Evolutionary conservation across 1,140 invertebrate species (phyloP), one percentile per base, ranked within the genome.

Genomic region (Macrostomum lignano): DNA sequence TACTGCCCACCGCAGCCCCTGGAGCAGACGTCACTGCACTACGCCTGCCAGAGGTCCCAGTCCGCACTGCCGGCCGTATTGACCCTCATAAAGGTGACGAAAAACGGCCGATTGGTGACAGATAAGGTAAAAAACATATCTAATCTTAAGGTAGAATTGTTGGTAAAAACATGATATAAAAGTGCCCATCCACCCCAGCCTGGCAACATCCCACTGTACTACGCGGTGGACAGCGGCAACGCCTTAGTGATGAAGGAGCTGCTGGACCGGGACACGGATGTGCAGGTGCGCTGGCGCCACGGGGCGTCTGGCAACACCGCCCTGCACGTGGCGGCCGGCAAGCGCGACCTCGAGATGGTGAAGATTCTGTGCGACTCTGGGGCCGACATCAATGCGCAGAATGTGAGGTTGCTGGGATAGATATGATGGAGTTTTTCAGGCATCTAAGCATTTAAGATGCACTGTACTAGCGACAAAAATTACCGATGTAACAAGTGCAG

Each of bases 191-290:
- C n/a, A n/a, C n/a, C n/a, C n/a, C n/a, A n/a, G n/a, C n/a, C n/a
- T n/a, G 82, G 81, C 36, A 77, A 76, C 56, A 74, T 86, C 44
- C 81, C 84, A 39, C 61, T 94, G 42, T 69, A 88, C 46, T 58
- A 82, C 43, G 78, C 84, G 19, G 72, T 88, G 33, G 78, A 88
- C 52, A 70, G 71, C 21, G 81, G 81, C 9, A 88, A 86, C 57
- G 71, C 79, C 48, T 73, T 73, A 33, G 79, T 86, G 65, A 74
- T 74, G 45, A 66, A 73, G 40, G 82, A 91, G 59, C 64, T 93
- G 14, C 63, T 94, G 33, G 65, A 70, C 7, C 40, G 44, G 14
- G 26, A 38, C 11, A 22, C 44, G 5, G 45, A 47, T 15, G 36
- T 42, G 20, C 54, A 57, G 34, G 38, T 52, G 0, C 39, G 24